Base-by-base conservation (phyloP, 2,797 vertebrate species). In the Anas capensis region DNA sequence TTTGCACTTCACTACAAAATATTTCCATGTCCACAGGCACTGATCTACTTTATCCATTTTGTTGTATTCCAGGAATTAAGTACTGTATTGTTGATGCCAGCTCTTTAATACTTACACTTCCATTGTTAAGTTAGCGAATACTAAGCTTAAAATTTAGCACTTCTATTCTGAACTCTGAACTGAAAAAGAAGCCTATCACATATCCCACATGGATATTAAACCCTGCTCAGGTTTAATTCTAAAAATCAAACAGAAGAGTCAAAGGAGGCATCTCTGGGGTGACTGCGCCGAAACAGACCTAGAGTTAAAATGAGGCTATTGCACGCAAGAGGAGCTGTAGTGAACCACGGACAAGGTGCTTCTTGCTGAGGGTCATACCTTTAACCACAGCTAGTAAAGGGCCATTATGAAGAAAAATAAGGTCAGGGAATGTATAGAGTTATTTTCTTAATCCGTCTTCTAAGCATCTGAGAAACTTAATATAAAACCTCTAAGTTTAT, bases 351-450 rank as follows among this genome's bases (percentile, higher is more conserved):
- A 65, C 3, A 21, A 33, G 29, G 34, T 64, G 17, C 16, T 26
- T 21, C 49, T 36, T 66, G 14, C 40, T 36, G n/a, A 88, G 14
- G 18, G 5, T n/a, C n/a, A n/a, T 29, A 8, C 23, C 40, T 38
- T 58, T 23, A 86, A 38, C 29, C 38, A 33, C 0, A 14, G 13
- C 19, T 14, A 65, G 27, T 18, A 57, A 48, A 4, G 1, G 15
- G 19, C 2, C 0, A 57, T 29, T 26, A 49, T 51, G 24, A 9
- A 3, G 16, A 20, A 56, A 53, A 42, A 0, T 3, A 57, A 61
- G 6, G 9, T 10, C 2, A 23, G 29, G 14, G 34, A 88, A 14
- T 3, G 42, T 23, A 56, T 19, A 4, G 14, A 57, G 13, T 18
- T 13, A 36, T 69, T 75, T 53, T 54, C 6, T 42, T 61, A 49